These are phyloP conservation scores for Vireo griseus DNA, from an alignment of 2,797 vertebrate species.

Conservation along the genomic window DNA sequence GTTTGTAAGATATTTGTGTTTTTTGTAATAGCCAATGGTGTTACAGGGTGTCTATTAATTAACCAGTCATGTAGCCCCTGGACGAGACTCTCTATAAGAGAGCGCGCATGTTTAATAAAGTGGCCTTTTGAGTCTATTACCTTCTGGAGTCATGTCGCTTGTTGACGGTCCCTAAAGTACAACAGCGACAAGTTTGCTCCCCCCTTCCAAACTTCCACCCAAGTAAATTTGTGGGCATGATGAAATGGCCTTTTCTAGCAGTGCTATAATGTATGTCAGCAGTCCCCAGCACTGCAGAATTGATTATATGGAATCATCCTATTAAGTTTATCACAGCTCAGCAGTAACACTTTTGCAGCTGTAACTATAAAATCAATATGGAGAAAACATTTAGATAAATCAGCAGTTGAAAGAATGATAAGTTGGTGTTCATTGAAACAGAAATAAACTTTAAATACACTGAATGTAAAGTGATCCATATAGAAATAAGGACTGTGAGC, in stretches of 20 bases:
- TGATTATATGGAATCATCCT: background rate
- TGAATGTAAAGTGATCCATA: background rate
- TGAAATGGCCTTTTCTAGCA: background rate
- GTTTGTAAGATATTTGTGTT: too few relatives aligned
- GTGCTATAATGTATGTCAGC: background rate
- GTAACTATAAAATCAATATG: background rate
- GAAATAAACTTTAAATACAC: conserved; percentile 2
- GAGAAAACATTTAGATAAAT: background rate
- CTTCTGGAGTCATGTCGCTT: too few relatives aligned
- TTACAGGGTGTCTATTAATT: too few relatives aligned
- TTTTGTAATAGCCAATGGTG: too few relatives aligned
- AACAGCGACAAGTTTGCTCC: background rate
- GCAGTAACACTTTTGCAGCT: background rate
- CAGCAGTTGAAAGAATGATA: background rate
- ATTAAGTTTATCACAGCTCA: background rate
- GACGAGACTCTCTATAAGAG: too few relatives aligned
- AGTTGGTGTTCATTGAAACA: background rate
- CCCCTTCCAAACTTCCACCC: background rate
- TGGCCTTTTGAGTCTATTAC: too few relatives aligned
- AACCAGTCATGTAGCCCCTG: too few relatives aligned
- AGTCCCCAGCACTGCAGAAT: background rate
- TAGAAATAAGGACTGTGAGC: background rate
- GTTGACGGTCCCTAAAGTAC: too few relatives aligned
- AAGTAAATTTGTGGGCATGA: background rate
- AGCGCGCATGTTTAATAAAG: too few relatives aligned